These are phyloP conservation scores for Dendrocincla fuliginosa DNA, from an alignment of 2,797 vertebrate species.

Conservation along the genomic window DNA sequence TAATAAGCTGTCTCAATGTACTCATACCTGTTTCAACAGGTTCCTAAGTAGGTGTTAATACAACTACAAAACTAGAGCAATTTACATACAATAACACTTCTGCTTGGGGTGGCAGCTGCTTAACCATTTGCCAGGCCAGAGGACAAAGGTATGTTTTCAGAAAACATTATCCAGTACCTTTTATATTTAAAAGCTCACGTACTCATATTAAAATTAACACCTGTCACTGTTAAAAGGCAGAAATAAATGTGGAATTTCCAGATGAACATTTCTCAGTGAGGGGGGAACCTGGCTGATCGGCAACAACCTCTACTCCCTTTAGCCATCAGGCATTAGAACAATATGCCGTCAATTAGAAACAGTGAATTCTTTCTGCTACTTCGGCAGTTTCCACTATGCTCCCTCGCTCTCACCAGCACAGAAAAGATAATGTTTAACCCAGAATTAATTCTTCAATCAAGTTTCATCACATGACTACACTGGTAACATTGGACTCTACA, in stretches of 20 bases:
- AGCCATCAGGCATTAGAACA: background rate
- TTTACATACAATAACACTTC: background rate
- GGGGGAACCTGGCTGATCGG: background rate
- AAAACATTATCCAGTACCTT: background rate
- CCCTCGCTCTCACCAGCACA: background rate
- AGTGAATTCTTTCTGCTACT: background rate
- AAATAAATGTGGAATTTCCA: background rate
- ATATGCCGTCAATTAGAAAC: background rate
- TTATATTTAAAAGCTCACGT: background rate
- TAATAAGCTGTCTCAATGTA: background rate
- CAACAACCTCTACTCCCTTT: background rate
- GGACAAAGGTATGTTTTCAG: background rate
- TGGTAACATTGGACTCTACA: background rate
- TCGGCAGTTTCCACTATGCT: rapidly evolving
- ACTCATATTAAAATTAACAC: background rate
- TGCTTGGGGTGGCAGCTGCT: background rate
- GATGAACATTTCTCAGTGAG: background rate
- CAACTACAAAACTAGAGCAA: background rate
- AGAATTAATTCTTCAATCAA: background rate
- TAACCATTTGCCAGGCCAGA: background rate
- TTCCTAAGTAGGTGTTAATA: background rate
- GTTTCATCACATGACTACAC: background rate
- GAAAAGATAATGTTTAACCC: background rate
- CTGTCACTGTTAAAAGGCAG: background rate
- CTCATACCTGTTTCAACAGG: constrained; percentile 20